Conservation (phyloP, 2,113 vertebrate species). For the Thymallus thymallus region DNA sequence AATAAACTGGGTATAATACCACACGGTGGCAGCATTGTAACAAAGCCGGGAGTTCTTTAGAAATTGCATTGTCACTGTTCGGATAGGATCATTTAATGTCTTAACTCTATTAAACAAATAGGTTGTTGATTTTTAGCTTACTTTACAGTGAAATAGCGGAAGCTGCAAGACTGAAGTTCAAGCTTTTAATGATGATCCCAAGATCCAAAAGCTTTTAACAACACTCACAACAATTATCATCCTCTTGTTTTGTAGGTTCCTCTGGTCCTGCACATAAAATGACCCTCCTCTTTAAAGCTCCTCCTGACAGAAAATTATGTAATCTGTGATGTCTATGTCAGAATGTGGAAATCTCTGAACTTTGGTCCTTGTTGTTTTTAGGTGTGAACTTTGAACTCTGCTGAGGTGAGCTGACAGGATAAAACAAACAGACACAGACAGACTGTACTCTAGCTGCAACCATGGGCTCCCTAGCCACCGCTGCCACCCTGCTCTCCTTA, state of each 20-base stretch:
- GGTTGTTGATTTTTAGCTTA: background rate
- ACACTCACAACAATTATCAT: background rate
- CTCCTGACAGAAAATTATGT: too few species aligned
- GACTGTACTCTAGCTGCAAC: background rate
- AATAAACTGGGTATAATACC: background rate
- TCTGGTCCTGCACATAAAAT: too few species aligned
- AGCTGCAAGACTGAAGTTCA: background rate
- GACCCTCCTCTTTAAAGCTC: too few species aligned
- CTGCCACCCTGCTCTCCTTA: slow-evolving; percentile 46
- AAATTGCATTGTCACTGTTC: slow-evolving; percentile 1
- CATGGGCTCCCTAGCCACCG: slow-evolving; percentile 46
- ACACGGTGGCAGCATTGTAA: slow-evolving; percentile 7
- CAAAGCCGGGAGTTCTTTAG: background rate
- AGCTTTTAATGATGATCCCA: background rate
- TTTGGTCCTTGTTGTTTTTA: background rate
- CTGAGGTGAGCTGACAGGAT: background rate
- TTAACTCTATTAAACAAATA: too few species aligned
- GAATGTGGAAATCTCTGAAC: background rate
- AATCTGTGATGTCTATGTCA: too few species aligned
- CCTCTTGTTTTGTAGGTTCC: too few species aligned
- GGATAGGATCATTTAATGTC: background rate
- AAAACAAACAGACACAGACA: background rate
- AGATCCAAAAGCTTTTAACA: background rate
- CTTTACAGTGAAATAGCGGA: too few species aligned
- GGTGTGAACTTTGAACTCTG: slow-evolving; percentile 7